These are phyloP conservation scores for Hyperopisus bebe DNA, from an alignment of 2,113 vertebrate genomes.

Conservation along the genomic window DNA sequence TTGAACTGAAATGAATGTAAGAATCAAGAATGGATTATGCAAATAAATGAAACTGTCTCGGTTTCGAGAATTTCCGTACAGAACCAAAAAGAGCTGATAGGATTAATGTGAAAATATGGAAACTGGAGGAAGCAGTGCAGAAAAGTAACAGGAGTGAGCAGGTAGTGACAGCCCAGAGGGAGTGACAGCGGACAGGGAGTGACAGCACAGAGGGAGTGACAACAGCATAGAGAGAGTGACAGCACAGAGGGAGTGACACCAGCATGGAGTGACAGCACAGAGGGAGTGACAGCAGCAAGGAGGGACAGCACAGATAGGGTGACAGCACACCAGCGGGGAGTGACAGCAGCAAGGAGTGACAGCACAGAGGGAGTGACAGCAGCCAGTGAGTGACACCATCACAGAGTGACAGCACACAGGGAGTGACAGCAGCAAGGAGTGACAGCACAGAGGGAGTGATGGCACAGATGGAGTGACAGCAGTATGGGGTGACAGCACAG, in stretches of 20 bases:
- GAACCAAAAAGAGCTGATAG: background rate
- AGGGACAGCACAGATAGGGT: background rate
- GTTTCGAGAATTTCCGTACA: background rate
- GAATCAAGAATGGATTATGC: background rate
- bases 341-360: background rate
- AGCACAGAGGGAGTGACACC: background rate
- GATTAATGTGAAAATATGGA: background rate
- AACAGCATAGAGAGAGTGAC: background rate
- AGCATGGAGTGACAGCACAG: background rate
- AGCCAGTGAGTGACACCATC: background rate
- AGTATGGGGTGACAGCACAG: background rate
- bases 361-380: background rate
- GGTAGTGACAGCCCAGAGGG: background rate
- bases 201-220: background rate
- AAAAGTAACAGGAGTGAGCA: background rate
- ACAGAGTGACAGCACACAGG: background rate
- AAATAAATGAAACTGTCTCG: background rate
- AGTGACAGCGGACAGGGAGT: background rate
- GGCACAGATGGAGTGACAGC: background rate
- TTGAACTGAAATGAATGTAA: background rate
- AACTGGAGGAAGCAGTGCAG: background rate
- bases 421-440: background rate
- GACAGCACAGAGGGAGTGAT: background rate
- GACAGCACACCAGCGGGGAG: too few species aligned
- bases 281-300: background rate